phyloP scores from a whole-genome alignment of 2,113 vertebrate species.

The Chitala chitala region DNA sequence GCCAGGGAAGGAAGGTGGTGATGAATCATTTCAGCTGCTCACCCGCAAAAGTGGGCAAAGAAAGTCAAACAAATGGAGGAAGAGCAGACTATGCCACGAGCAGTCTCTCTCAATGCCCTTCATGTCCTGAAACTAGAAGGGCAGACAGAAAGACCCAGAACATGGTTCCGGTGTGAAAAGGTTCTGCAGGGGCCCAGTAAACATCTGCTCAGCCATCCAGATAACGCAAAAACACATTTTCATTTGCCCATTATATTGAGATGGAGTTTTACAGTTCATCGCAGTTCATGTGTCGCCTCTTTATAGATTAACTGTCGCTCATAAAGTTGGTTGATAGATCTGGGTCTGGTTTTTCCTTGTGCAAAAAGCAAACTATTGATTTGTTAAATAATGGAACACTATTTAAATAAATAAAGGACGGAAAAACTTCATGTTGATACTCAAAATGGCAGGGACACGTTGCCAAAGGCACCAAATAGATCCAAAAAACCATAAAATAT shows the following conservation, averaged over 20 bases:
- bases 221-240: background rate
- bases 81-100: background rate
- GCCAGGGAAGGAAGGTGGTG: background rate
- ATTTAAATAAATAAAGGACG: too few species aligned
- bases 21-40: background rate
- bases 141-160: background rate
- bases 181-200: background rate
- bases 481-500: constrained; percentile 25
- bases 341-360: background rate
- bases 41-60: too few species aligned
- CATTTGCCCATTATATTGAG: background rate
- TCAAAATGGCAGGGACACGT: background rate
- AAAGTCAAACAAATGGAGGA: too few species aligned
- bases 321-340: background rate
- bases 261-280: background rate
- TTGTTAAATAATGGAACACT: background rate
- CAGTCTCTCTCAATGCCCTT: background rate
- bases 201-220: background rate
- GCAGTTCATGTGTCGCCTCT: constrained; percentile 19
- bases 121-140: background rate
- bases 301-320: constrained; percentile 24
- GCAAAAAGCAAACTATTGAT: constrained; percentile 6
- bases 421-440: background rate
- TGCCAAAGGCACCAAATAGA: too few species aligned
- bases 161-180: background rate